Evolutionary conservation across 1,140 invertebrate genomes (phyloP), one percentile per base, ranked within the genome.

Genomic region (Odontomachus brunneus): DNA sequence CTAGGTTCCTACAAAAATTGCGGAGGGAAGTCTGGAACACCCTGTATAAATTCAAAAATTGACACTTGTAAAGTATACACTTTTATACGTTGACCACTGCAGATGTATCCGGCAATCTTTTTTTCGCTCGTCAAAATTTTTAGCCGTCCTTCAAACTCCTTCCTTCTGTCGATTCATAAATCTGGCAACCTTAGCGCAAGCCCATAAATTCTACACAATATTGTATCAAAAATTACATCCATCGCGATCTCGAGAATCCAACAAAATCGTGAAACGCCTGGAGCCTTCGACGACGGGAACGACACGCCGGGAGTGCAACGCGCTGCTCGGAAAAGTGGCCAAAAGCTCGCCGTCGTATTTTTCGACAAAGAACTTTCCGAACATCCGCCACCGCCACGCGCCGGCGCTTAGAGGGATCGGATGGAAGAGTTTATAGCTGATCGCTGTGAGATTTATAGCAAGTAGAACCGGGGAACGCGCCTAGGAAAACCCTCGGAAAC

Each of bases 391-490:
- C 29, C 29, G 29, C 5, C 29, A 5, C 29, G 17, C 38, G 26
- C 57, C 67, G 38, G 48, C 60, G 71, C 12, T 24, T 19, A 73
- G 26, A 33, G 4, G n/a, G 82, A 53, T 26, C 59, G 26, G 17
- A 11, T 26, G 22, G 59, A 75, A 75, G 57, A 84, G 75, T 59
- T 82, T 76, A 65, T 19, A 63, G 66, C 74, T 82, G 75, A 87
- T 87, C 71, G 83, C 72, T 44, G 76, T 48, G n/a, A 88, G 80
- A 88, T 81, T 88, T 88, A 80, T 82, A 75, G 83, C 24, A 59
- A 87, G 62, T 57, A 59, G 78, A 62, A 72, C 49, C 22, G 83
- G 62, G 72, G n/a, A n/a, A 88, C 55, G n/a, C 19, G 78, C 53
- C 69, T 24, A 81, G 60, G 62, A 85, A 80, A 83, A 85, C 83